Conservation (phyloP, 2,888 invertebrate genomes). For the Elmis aenea region DNA sequence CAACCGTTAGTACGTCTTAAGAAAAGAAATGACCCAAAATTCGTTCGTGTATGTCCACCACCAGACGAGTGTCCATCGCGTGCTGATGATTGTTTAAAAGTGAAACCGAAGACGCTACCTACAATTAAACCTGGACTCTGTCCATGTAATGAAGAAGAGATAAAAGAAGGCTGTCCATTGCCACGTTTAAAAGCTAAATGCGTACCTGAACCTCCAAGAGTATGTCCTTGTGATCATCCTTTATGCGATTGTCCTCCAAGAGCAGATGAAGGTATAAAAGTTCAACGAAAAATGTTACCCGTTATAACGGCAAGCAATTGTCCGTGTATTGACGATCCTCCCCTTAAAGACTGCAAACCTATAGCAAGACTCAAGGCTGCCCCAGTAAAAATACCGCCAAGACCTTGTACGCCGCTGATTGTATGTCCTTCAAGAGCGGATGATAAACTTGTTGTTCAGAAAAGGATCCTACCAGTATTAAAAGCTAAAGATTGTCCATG, state of each 20-base stretch:
- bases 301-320: conserved; percentile 2
- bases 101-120: conserved; percentile 23
- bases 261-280: conserved; percentile 12
- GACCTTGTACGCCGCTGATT: conserved; percentile 3
- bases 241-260: conserved; percentile 2
- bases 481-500: conserved; percentile 15
- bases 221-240: neutral
- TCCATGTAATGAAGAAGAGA: conserved; percentile 27
- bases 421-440: conserved; percentile 14
- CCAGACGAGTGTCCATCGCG: conserved; percentile 11
- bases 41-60: no score
- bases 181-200: conserved; percentile 9
- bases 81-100: conserved; percentile 20
- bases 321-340: neutral
- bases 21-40: no score
- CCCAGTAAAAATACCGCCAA: conserved; percentile 6
- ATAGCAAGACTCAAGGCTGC: neutral
- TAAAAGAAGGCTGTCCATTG: no score
- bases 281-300: neutral
- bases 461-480: conserved; percentile 19
- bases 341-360: neutral
- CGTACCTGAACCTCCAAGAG: no score
- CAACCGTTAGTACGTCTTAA: no score
- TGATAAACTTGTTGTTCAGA: conserved; percentile 7
- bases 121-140: conserved; percentile 14